Evolutionary conservation across 1,140 invertebrate genomes (phyloP), one percentile per base, ranked within the genome.

Genomic region (Caerostris extrusa): DNA sequence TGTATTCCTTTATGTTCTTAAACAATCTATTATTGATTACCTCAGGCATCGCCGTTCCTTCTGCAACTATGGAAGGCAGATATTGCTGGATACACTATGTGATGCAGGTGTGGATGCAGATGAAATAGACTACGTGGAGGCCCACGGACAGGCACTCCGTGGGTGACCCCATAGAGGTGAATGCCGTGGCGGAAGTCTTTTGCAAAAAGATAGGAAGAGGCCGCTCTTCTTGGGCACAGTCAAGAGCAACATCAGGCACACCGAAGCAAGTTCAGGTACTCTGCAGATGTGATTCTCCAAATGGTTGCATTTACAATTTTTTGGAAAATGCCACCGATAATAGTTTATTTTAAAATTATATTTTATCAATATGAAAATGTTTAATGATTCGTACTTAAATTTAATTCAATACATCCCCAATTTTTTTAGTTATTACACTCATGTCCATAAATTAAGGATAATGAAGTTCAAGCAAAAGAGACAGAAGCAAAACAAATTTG

Each of bases 191-290:
- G 0, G n/a, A 34, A n/a, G n/a, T 87, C 4, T 94, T 69, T 53
- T 69, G 67, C 8, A n/a, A n/a, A 64, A n/a, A 8, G n/a, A 85
- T 5, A 90, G 95, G 57, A 93, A 92, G 6, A 96, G 96, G 3
- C 98, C 98, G 0, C 96, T 99, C 0, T 96, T 97, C 57, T 98
- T 99, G 94, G 99, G 99, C 5, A 98, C 98, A 0, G 97, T 99
- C 2, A 99, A 99, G 95, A 98, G 98, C 0, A 99, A 99, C 96
- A 97, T 99, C 95, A 99, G 99, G 0, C 99, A 99, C 95, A 97
- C 98, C 1, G 99, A 99, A 96, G 97, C 94, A 19, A 34, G 55
- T 58, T 53, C 94, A 67, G 94, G 94, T 94, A 64, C n/a, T n/a
- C n/a, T n/a, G n/a, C n/a, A n/a, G n/a, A n/a, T n/a, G n/a, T n/a